Percentiles rank a stretch among this genome's conserved stretches.
Conservation (phyloP, 2,113 vertebrate genomes). For the Hepsetus odoe region DNA sequence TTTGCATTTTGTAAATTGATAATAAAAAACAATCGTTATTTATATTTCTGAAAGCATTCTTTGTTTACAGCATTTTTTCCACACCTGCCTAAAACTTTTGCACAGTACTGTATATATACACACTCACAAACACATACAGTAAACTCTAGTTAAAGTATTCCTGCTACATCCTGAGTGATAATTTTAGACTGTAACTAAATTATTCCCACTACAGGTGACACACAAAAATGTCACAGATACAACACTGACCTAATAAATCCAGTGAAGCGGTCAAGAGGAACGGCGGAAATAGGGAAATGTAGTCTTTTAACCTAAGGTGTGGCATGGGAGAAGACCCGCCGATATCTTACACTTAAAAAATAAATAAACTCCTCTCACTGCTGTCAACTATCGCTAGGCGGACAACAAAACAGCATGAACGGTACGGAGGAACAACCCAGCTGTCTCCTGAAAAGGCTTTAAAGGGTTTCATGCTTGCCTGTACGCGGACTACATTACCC, state of each 20-base stretch:
- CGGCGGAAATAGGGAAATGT: conserved; percentile 55
- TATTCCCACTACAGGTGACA: conserved; percentile 10
- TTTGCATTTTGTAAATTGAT: too few species aligned
- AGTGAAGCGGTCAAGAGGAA: neutral
- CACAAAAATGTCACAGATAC: conserved; percentile 6
- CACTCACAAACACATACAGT: neutral
- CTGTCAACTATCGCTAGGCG: neutral
- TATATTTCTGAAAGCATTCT: too few species aligned
- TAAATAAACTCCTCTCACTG: too few species aligned
- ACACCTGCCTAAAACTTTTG: too few species aligned
- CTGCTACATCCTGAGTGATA: neutral
- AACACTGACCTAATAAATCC: conserved; percentile 43
- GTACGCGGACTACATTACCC: conserved; percentile 54
- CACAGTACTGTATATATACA: too few species aligned
- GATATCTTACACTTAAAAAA: neutral
- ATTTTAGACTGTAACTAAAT: neutral
- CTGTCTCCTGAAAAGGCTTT: conserved; percentile 8
- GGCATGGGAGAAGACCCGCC: conserved; percentile 49
- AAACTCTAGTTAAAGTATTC: neutral
- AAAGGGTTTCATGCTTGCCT: neutral
- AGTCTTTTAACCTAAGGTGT: conserved; percentile 66
- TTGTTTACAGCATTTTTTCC: too few species aligned
- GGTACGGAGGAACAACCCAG: neutral
- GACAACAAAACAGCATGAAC: neutral
- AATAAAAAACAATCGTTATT: too few species aligned